Conservation (phyloP, 2,113 vertebrate genomes). For the Tetrax tetrax region DNA sequence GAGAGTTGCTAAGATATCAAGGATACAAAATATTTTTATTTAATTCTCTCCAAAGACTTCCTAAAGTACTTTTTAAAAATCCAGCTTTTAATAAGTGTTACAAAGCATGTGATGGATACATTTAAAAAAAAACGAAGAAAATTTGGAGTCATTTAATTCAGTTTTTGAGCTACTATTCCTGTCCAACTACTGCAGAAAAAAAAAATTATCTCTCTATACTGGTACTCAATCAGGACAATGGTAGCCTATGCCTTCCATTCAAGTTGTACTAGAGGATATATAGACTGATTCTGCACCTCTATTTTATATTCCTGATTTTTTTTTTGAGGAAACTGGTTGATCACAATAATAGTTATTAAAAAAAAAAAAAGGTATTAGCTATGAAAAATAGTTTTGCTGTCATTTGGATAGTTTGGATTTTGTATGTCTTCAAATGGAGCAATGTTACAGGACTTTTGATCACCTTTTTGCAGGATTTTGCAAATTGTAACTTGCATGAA, state of each 20-base stretch:
- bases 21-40: neutral
- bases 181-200: neutral
- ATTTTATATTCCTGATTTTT: neutral
- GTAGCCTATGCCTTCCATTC: neutral
- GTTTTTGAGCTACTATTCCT: neutral
- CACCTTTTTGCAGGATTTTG: neutral
- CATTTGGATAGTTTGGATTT: neutral
- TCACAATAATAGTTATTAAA: neutral
- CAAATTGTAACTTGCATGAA: neutral
- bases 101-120: neutral
- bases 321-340: neutral
- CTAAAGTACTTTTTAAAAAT: neutral
- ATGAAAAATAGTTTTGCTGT: neutral
- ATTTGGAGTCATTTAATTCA: neutral
- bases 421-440: rapidly evolving
- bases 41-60: neutral
- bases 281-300: neutral
- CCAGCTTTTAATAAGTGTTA: neutral
- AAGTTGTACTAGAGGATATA: neutral
- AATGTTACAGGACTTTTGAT: neutral
- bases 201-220: neutral
- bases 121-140: neutral
- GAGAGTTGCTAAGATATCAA: neutral
- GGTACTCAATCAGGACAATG: neutral
- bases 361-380: neutral